These are phyloP conservation scores for Zophobas morio DNA, from an alignment of 1,140 invertebrate genomes.

Conservation along the genomic window DNA sequence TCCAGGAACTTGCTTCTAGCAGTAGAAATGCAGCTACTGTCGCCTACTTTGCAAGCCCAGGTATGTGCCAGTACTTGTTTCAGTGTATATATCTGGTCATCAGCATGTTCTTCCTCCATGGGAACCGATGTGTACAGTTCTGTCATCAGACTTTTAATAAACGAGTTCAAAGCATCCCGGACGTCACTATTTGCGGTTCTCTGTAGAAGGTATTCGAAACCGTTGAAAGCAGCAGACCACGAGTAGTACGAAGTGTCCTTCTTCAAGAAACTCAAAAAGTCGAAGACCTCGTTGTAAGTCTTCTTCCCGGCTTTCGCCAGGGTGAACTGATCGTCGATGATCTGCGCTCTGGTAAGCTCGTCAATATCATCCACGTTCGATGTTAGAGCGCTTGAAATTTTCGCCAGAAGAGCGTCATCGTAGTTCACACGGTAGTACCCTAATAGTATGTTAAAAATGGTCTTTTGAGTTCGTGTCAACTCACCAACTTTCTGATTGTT, in stretches of 20 bases:
- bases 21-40: conserved; percentile 68
- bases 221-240: too few species aligned
- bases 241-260: conserved; percentile 66
- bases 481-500: conserved; percentile 78
- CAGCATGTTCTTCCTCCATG: background rate
- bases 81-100: conserved; percentile 65
- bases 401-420: conserved; percentile 47
- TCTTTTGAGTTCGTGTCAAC: background rate
- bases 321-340: conserved; percentile 72
- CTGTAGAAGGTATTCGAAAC: conserved; percentile 55
- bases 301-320: conserved; percentile 67
- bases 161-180: too few species aligned
- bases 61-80: conserved; percentile 66
- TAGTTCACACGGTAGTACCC: conserved; percentile 55
- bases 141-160: too few species aligned
- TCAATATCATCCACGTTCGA: conserved; percentile 15
- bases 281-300: conserved; percentile 70
- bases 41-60: conserved; percentile 70
- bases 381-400: conserved; percentile 24
- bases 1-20: conserved; percentile 62
- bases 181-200: conserved; percentile 48
- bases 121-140: background rate
- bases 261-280: conserved; percentile 73
- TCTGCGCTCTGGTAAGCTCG: conserved; percentile 69
- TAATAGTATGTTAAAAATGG: background rate